Conservation (phyloP, 2,888 invertebrate genomes). For the Drosophila macrospina region DNA sequence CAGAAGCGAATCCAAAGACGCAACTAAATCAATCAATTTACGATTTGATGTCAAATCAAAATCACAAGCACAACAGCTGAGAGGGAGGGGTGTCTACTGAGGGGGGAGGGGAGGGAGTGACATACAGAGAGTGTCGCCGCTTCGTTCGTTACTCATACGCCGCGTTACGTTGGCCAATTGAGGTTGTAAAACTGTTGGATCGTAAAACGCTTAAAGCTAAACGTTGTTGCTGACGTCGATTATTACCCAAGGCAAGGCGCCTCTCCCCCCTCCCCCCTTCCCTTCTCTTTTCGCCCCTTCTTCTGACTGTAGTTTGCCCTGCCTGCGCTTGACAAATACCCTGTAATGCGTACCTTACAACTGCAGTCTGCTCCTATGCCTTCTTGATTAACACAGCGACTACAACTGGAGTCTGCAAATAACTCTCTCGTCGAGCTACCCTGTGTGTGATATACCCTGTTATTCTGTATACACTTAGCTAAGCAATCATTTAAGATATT, state of each 20-base stretch:
- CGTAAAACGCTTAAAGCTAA: slow-evolving; percentile 57
- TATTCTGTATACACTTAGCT: not conserved
- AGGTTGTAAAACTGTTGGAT: slow-evolving; percentile 46
- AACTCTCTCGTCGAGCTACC: too few species aligned
- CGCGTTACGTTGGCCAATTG: slow-evolving; percentile 56
- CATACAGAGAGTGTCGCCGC: not conserved
- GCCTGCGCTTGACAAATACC: not conserved
- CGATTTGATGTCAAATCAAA: slow-evolving; percentile 14
- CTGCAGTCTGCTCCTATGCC: too few species aligned
- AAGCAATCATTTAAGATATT: not conserved
- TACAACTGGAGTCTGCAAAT: too few species aligned
- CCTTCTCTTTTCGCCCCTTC: not conserved
- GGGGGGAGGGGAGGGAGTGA: not conserved
- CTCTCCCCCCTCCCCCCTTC: not conserved
- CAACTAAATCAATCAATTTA: slow-evolving; percentile 14
- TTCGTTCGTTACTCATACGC: slow-evolving; percentile 48
- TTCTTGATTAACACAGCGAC: too few species aligned
- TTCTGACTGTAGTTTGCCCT: too few species aligned
- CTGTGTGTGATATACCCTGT: too few species aligned
- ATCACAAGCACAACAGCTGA: slow-evolving; percentile 7
- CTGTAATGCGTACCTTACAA: not conserved
- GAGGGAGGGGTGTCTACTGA: not conserved
- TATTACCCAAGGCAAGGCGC: slow-evolving; percentile 1
- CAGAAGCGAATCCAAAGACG: slow-evolving; percentile 6
- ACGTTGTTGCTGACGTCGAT: slow-evolving; percentile 41